Evolutionary conservation across 2,113 vertebrate genomes (phyloP), one percentile per base, ranked within the genome.

Genomic region (Micronisus gabar): DNA sequence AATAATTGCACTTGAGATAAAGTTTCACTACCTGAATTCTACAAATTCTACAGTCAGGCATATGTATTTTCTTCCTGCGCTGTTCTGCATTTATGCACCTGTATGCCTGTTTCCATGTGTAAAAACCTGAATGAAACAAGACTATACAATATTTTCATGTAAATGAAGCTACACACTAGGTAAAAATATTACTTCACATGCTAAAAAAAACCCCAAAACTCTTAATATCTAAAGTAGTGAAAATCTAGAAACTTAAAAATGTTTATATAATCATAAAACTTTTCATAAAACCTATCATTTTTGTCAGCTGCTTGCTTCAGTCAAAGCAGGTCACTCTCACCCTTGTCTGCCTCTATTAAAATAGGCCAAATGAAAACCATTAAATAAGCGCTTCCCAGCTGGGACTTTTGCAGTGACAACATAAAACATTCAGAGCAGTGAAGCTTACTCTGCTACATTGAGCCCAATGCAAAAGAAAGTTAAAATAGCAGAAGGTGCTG

Each of bases 311-410:
- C 38, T 73, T 62, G 29, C 55, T 59, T 83, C n/a, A 58, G 53
- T 70, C 68, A 50, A 50, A 62, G 59, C 59, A 73, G 38, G 47
- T 53, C 55, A 74, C 55, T 63, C 55, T 79, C 76, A 74, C 26
- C 43, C 59, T 85, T 71, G 13, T 50, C 48, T 73, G 23, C 36
- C 34, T 62, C 36, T 30, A 47, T 66, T 47, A 5, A 34, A 32
- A 20, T 38, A 10, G 11, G 11, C 65, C 27, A 81, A 67, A 70
- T 5, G 32, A 78, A 91, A 84, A 38, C n/a, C 43, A 80, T 47
- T 84, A 76, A 79, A 88, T 43, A 68, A 75, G 58, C 83, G 81
- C 22, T 40, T 81, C 58, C 76, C 65, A 93, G 34, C 36, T 93
- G 53, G 41, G 45, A n/a, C 26, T 68, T 56, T 45, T 86, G 59